Percentiles rank a stretch among this genome's conserved stretches.
phyloP scores from a whole-genome alignment of 2,113 vertebrate species.

The Apistogramma diplotaenia region DNA sequence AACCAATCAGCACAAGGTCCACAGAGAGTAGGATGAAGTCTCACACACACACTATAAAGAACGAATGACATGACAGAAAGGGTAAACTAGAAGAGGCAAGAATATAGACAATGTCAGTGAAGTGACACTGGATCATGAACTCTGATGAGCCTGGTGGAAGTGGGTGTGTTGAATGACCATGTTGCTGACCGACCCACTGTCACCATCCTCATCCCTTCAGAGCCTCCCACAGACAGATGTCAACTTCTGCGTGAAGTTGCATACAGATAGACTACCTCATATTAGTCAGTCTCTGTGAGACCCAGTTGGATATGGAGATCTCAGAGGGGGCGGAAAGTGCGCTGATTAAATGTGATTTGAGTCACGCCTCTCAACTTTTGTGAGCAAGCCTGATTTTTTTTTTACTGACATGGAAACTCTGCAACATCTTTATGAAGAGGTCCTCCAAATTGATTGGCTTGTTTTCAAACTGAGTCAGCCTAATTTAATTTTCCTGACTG shows the following conservation, averaged over 20 bases:
- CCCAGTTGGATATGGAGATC: slow-evolving; percentile 15
- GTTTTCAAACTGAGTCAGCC: slow-evolving; percentile 25
- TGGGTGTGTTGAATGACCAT: background rate
- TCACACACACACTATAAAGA: slow-evolving; percentile 6
- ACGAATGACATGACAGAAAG: background rate
- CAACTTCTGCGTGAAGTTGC: background rate
- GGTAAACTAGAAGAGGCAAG: background rate
- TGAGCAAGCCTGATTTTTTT: background rate
- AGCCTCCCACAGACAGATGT: background rate
- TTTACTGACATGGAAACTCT: slow-evolving; percentile 6
- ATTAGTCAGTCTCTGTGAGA: background rate
- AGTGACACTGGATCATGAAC: background rate
- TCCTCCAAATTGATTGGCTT: slow-evolving; percentile 9
- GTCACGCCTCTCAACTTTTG: slow-evolving; percentile 28
- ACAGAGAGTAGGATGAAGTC: slow-evolving; percentile 3
- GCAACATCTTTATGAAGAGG: slow-evolving; percentile 36
- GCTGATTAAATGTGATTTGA: slow-evolving; percentile 42
- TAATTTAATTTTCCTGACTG: slow-evolving; percentile 30
- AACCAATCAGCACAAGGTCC: background rate
- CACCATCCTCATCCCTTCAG: background rate
- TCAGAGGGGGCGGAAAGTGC: background rate
- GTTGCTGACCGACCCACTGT: background rate
- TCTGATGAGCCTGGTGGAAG: background rate
- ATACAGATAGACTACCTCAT: background rate
- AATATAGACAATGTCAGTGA: background rate